Evolutionary conservation across 2,113 vertebrate genomes (phyloP), one percentile per base, ranked within the genome.

Genomic region (Antennarius striatus): DNA sequence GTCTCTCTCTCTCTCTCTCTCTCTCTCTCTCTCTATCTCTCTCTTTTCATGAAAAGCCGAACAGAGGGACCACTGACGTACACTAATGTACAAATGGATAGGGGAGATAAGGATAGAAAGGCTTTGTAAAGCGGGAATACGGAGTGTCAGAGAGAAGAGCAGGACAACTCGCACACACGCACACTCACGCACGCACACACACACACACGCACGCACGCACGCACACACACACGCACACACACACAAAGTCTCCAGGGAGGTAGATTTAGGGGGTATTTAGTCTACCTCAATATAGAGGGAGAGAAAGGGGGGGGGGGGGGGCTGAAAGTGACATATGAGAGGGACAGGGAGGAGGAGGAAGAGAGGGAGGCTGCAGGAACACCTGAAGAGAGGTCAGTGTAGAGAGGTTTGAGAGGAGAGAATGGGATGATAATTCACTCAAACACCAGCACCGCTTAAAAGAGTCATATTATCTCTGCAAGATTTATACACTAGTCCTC

Each of bases 311-410:
- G n/a, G n/a, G n/a, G n/a, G n/a, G n/a, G n/a, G n/a, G n/a, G n/a
- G n/a, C 64, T 87, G 83, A 87, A 89, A 85, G 85, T 88, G 85
- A 86, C 81, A 82, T 52, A 69, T 8, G 63, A 64, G 61, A 28
- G 53, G 57, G 56, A 67, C 58, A 17, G 61, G 56, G 71, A 52
- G 1, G 1, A 45, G 42, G 54, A n/a, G 51, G 10, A 46, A 11
- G 36, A 30, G 57, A n/a, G 16, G n/a, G 28, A 12, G n/a, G 42
- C 29, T 10, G 70, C 12, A 48, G 53, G 29, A 54, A 45, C 71
- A 79, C 51, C 68, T 11, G 15, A 63, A 65, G 45, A 73, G 67
- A 54, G 57, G 39, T n/a, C 10, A 46, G 50, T 52, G 59, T 29
- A 73, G 50, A 51, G 9, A 57, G 49, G 63, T 46, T 56, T 5